Evolutionary conservation across 2,888 invertebrate species (phyloP), one percentile per base, ranked within the genome.

Genomic region (Dasypogon diadema): DNA sequence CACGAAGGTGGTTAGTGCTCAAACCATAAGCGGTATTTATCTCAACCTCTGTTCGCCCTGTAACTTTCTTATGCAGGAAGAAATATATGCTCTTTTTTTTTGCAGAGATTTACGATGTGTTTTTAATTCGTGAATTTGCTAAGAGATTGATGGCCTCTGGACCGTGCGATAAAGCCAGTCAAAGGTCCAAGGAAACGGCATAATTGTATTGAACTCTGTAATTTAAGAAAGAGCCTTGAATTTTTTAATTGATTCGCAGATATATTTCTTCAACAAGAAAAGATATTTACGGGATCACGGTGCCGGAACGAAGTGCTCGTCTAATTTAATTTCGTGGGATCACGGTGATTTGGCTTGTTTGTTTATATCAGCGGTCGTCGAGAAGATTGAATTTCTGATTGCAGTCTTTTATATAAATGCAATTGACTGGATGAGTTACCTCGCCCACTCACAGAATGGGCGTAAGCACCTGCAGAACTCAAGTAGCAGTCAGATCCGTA

Each of bases 91-190:
- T n/a, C n/a, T n/a, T n/a, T n/a, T n/a, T n/a, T 42, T 55, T 56
- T 55, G 16, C 10, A 37, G 56, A 72, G 73, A 73, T 73, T 73
- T 73, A 73, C 56, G 55, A 73, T 73, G 73, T 73, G 73, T 73
- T 73, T 73, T 73, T 73, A 73, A 73, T 73, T 73, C 73, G 73
- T 73, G 16, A 73, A 56, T 73, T 73, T 73, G 42, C 56, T 56
- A 21, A 55, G 37, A 73, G 73, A 73, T 73, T 73, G 73, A 73
- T 73, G 73, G 70, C 70, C 70, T 70, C 30, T 70, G n/a, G 34
- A 30, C 24, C 21, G 42, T 34, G 70, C 70, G 70, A 70, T 70
- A 70, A 70, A 48, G 18, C 46, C 70, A 48, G 14, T 22, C 51
- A 24, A 18, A 21, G 70, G 70, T 70, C 54, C 51, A 70, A 65